Percentiles rank a stretch among this genome's conserved stretches.
phyloP scores from a whole-genome alignment of 2,797 vertebrate species.

The Pitangus sulphuratus region DNA sequence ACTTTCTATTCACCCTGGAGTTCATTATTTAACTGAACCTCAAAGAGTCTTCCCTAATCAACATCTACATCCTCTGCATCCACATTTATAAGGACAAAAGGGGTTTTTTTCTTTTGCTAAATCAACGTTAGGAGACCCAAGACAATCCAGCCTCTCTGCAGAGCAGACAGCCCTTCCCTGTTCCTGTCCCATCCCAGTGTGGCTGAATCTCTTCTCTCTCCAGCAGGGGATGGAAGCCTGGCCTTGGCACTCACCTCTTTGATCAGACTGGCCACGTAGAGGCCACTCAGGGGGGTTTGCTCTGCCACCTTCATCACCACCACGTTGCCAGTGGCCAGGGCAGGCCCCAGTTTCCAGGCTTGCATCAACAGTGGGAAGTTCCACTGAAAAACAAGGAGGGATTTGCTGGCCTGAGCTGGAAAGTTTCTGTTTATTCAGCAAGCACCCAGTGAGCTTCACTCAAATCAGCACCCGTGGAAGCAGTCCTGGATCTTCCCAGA shows the following conservation, averaged over 20 bases:
- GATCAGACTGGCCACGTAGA: constrained; percentile 90
- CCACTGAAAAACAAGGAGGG: constrained; percentile 82
- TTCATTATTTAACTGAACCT: not conserved
- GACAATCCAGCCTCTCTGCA: not conserved
- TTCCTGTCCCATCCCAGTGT: not conserved
- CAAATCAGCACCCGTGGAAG: not conserved
- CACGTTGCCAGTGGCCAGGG: constrained; percentile 93
- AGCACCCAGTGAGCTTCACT: not conserved
- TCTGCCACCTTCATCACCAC: constrained; percentile 97
- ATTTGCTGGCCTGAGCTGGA: not conserved
- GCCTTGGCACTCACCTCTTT: constrained; percentile 83
- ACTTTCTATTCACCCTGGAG: not conserved
- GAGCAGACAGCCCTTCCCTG: not conserved
- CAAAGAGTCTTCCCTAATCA: not conserved
- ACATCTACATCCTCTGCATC: not conserved
- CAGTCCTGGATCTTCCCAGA: not conserved
- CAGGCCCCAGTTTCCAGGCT: constrained; percentile 93
- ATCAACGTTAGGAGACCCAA: not conserved
- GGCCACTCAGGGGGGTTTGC: constrained; percentile 92
- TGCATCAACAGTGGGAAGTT: constrained; percentile 96
- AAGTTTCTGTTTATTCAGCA: not conserved
- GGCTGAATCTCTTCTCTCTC: rapidly evolving
- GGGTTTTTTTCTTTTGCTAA: not conserved
- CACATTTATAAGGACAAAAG: not conserved
- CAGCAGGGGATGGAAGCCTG: not conserved